Base-by-base conservation (phyloP, 2,797 vertebrate genomes). In the Pogonophryne albipinna region DNA sequence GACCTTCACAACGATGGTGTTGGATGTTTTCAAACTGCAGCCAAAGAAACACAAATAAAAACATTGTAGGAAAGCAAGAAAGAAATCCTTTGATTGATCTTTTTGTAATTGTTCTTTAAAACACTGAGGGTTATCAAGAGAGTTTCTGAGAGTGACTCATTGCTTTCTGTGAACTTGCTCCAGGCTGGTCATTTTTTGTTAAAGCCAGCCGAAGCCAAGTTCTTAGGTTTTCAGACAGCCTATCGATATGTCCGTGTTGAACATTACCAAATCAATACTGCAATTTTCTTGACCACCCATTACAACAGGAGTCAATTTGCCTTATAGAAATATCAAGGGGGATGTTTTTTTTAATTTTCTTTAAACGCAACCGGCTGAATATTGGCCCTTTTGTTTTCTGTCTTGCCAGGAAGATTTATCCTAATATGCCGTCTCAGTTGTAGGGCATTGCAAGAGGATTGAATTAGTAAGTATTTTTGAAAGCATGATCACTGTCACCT, bases 191-290 rank as follows among this genome's bases (percentile, higher is more conserved):
- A 81, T 91, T 90, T 85, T 85, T 92, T 89, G 92, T 92, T 87
- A 92, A 88, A 87, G 79, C 85, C 83, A 82, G 81, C 42, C 45
- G 19, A 87, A 85, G 85, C 87, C 60, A 71, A 87, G 84, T 87
- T 91, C 85, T 85, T 79, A 70, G 79, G 80, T 80, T 90, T 87
- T 90, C 83, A 88, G 86, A 91, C 68, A 78, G 73, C 78, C 68
- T 90, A 94, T 94, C 74, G 90, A 94, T 87, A 84, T 84, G 89
- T 89, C 84, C 83, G 19, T 85, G 90, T 90, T 81, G 61, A 82
- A 90, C 93, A 91, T 90, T 87, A 90, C 77, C 76, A 34, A 79
- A 93, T 95, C 94, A 88, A 95, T 95, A 91, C 69, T 0, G 80
- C 88, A 86, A 87, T 94, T 91, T 91, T 85, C 85, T 78, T 81